Evolutionary conservation across 92 coral and sea anemone genomes (phyloP).

Genomic region (Muricea muricata): DNA sequence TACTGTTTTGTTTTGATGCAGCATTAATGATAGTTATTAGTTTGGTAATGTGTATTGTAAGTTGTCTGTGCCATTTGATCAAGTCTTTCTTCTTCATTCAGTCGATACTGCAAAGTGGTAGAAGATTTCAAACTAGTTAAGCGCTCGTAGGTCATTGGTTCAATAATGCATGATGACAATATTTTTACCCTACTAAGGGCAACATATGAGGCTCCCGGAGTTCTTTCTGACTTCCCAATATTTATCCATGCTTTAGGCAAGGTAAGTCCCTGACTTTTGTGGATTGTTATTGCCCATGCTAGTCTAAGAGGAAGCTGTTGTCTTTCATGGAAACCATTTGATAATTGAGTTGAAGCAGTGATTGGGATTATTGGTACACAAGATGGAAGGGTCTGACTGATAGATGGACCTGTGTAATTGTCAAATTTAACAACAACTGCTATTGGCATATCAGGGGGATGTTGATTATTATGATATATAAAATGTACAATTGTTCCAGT

Average conservation of each 20-base stretch:
- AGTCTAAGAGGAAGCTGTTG: too few species aligned
- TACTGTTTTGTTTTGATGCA: background rate
- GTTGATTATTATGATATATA: constrained; percentile 55
- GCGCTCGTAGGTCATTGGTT: too few species aligned
- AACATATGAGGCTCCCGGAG: constrained; percentile 67
- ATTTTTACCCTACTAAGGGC: constrained; percentile 44
- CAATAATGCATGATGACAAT: constrained; percentile 39
- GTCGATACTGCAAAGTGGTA: constrained; percentile 15
- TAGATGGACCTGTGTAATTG: constrained; percentile 65
- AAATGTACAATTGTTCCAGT: constrained; percentile 66
- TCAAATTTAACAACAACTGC: too few species aligned
- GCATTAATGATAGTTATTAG: background rate
- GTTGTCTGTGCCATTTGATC: constrained; percentile 2
- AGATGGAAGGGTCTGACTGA: constrained; percentile 45
- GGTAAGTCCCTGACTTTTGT: too few species aligned
- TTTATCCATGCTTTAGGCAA: too few species aligned
- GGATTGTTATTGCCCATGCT: too few species aligned
- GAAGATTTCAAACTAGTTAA: constrained; percentile 21
- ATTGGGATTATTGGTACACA: too few species aligned
- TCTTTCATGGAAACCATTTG: too few species aligned
- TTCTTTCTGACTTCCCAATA: too few species aligned
- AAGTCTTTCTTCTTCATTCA: constrained; percentile 33
- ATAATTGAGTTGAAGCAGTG: too few species aligned
- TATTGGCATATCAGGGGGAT: constrained; percentile 68
- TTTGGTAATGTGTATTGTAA: background rate